Conservation (phyloP, 2,113 vertebrate species). For the Cinclus cinclus region DNA sequence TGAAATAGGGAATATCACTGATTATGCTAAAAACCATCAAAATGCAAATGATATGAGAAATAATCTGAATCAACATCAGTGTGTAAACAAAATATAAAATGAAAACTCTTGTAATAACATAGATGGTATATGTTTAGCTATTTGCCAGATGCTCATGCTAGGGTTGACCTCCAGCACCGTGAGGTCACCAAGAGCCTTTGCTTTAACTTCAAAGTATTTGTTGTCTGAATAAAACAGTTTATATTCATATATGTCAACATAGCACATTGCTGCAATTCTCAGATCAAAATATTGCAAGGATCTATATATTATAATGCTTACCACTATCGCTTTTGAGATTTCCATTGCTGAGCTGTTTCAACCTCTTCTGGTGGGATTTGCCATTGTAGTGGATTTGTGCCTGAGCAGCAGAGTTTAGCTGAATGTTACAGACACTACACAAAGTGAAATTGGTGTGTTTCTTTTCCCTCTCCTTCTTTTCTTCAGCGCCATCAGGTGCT, state of each 20-base stretch:
- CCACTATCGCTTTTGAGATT: conserved; percentile 65
- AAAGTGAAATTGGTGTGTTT: conserved; percentile 74
- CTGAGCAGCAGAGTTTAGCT: conserved; percentile 78
- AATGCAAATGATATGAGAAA: conserved; percentile 7
- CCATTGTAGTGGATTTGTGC: conserved; percentile 81
- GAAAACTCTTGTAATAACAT: background rate
- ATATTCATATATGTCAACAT: background rate
- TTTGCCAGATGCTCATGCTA: background rate
- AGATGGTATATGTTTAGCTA: background rate
- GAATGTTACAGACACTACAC: conserved; percentile 80
- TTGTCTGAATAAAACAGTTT: background rate
- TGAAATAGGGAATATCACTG: background rate
- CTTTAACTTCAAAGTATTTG: background rate
- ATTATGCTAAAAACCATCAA: background rate
- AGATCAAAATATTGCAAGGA: background rate
- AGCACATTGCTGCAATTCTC: background rate
- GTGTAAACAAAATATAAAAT: background rate
- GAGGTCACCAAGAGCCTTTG: background rate
- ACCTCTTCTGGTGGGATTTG: conserved; percentile 80
- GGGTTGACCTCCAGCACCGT: background rate
- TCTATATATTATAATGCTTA: conserved; percentile 39
- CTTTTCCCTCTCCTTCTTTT: conserved; percentile 74
- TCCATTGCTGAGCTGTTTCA: conserved; percentile 77
- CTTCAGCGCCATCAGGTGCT: conserved; percentile 60
- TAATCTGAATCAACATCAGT: background rate